Evolutionary conservation across 1,140 invertebrate genomes (phyloP).

Genomic region (Drosophila leontia): DNA sequence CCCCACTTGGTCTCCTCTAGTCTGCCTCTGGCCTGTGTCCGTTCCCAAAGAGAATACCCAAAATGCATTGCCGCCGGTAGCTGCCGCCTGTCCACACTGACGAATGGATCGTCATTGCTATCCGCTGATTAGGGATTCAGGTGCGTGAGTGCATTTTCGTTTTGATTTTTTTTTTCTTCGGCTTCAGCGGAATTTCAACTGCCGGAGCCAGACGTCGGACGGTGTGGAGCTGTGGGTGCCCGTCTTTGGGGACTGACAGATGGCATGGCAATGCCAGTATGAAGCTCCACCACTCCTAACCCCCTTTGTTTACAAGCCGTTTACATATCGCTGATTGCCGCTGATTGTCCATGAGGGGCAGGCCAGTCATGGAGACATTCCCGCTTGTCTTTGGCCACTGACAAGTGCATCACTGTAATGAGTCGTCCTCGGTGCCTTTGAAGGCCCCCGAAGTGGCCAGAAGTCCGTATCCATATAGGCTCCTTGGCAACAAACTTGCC

Average conservation of each 20-base stretch:
- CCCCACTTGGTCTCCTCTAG: neutral
- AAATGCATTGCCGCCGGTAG: constrained; percentile 68
- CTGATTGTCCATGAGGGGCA: constrained; percentile 57
- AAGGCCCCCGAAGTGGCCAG: constrained; percentile 24
- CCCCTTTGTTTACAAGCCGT: constrained; percentile 39
- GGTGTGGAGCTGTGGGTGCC: constrained; percentile 50
- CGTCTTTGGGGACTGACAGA: constrained; percentile 64
- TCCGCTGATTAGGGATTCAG: constrained; percentile 76
- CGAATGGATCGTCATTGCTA: constrained; percentile 48
- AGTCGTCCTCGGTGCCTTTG: constrained; percentile 60
- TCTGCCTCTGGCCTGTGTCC: neutral
- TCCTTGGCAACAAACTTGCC: constrained; percentile 55
- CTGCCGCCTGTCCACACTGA: constrained; percentile 41
- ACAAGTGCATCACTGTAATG: constrained; percentile 67
- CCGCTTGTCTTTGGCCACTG: constrained; percentile 29
- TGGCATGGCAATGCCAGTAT: constrained; percentile 55
- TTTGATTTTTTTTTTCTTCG: constrained; percentile 15
- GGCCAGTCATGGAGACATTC: constrained; percentile 37
- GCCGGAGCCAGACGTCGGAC: constrained; percentile 41
- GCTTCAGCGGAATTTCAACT: constrained; percentile 74
- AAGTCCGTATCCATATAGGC: neutral
- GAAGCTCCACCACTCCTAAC: neutral
- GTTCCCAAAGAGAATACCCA: constrained; percentile 32
- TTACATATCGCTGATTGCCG: constrained; percentile 61
- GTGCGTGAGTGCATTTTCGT: constrained; percentile 78